Conservation (phyloP, 2,888 invertebrate species). For the Poecilobothrus nobilitatus region DNA sequence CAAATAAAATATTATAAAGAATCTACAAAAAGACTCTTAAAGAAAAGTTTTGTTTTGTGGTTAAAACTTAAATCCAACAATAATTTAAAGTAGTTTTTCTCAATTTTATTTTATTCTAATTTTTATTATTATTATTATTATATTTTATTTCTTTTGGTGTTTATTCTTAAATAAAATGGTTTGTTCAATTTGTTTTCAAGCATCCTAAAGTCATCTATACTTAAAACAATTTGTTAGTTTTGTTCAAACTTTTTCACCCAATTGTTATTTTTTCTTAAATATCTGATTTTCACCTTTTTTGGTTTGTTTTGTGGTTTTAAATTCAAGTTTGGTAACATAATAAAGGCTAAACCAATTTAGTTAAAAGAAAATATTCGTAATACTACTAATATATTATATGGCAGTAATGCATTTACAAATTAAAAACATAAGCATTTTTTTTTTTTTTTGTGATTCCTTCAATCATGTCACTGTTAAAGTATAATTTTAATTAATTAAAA, state of each 20-base stretch:
- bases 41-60: not conserved
- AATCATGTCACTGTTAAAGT: too few species aligned
- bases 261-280: not conserved
- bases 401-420: too few species aligned
- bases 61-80: conserved; percentile 2
- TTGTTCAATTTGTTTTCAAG: conserved; percentile 1
- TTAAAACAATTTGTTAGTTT: not conserved
- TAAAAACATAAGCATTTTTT: too few species aligned
- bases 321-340: too few species aligned
- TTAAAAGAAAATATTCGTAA: too few species aligned
- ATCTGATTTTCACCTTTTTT: not conserved
- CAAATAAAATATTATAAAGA: not conserved
- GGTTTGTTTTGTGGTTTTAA: not conserved
- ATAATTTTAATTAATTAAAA: too few species aligned
- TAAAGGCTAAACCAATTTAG: too few species aligned
- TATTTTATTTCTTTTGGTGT: not conserved
- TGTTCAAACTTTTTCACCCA: not conserved
- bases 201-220: not conserved
- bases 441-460: too few species aligned
- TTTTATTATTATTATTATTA: not conserved
- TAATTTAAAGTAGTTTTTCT: not conserved
- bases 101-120: not conserved
- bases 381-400: too few species aligned
- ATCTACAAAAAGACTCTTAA: not conserved
- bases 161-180: not conserved